These are phyloP conservation scores for Sebastes trivittatus DNA, from an alignment of 2,797 vertebrate genomes.

Conservation along the genomic window DNA sequence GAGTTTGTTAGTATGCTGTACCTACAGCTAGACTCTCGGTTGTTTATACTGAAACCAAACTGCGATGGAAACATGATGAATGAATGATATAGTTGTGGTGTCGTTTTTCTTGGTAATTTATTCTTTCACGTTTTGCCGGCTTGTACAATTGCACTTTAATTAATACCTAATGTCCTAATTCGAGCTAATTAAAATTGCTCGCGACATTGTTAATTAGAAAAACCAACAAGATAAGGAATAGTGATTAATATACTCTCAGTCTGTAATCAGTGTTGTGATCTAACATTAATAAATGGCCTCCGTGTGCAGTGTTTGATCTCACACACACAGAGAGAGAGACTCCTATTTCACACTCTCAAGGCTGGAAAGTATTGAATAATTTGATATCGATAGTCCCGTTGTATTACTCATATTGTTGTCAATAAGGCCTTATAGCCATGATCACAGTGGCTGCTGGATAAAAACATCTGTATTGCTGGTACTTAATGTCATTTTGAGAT, in stretches of 20 bases:
- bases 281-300: slow-evolving; percentile 35
- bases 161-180: slow-evolving; percentile 39
- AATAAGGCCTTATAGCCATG: background rate
- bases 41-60: background rate
- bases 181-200: slow-evolving; percentile 45
- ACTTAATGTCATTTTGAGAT: background rate
- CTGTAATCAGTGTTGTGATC: slow-evolving; percentile 36
- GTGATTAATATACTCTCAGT: slow-evolving; percentile 46
- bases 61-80: background rate
- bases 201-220: slow-evolving; percentile 59
- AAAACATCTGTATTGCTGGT: background rate
- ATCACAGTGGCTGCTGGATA: background rate
- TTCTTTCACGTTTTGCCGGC: background rate
- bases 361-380: background rate
- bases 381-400: background rate
- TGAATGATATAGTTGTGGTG: background rate
- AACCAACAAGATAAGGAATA: slow-evolving; percentile 39
- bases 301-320: slow-evolving; percentile 3
- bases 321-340: background rate
- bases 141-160: slow-evolving; percentile 33
- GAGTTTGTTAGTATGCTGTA: background rate
- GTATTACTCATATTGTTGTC: background rate
- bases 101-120: background rate
- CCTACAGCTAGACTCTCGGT: no score
- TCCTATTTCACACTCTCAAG: background rate